These are phyloP conservation scores for Merluccius polli DNA, from an alignment of 2,797 vertebrate species.

Conservation along the genomic window DNA sequence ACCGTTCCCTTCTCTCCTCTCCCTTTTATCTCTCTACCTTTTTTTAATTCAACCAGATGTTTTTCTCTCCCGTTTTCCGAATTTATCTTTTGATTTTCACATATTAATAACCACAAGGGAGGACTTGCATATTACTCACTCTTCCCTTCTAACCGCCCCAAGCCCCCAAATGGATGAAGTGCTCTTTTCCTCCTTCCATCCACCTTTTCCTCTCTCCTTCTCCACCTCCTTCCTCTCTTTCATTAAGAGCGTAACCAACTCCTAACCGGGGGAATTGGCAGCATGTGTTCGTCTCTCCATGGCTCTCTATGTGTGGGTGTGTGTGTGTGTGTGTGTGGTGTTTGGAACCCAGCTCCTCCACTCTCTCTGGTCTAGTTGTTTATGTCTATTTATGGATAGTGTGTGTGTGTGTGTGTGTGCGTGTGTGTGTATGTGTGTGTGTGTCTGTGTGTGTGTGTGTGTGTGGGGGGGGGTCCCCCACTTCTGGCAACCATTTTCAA, in stretches of 20 bases:
- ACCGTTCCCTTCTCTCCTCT: constrained; percentile 18
- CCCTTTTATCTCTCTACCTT: constrained; percentile 54
- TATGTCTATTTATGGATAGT: not conserved
- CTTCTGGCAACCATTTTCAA: constrained; percentile 20
- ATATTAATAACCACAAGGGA: not conserved
- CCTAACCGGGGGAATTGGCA: not conserved
- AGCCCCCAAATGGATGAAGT: no score
- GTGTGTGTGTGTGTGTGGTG: constrained; percentile 11
- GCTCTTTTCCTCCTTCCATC: no score
- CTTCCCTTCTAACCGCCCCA: no score
- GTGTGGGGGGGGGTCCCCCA: not conserved
- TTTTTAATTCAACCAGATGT: constrained; percentile 13
- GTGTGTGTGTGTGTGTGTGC: constrained; percentile 10
- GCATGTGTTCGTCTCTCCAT: not conserved
- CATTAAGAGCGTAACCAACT: not conserved
- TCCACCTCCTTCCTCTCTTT: no score
- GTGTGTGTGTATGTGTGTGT: constrained; percentile 6
- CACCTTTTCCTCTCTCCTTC: no score
- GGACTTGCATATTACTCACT: no score
- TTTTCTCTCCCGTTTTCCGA: not conserved
- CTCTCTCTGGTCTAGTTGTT: not conserved
- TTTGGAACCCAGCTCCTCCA: not conserved
- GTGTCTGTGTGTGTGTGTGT: constrained; percentile 17
- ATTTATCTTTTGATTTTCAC: not conserved
- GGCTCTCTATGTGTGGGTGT: constrained; percentile 8